These are phyloP conservation scores for Diloba caeruleocephala DNA, from an alignment of 2,888 invertebrate genomes.

Conservation along the genomic window DNA sequence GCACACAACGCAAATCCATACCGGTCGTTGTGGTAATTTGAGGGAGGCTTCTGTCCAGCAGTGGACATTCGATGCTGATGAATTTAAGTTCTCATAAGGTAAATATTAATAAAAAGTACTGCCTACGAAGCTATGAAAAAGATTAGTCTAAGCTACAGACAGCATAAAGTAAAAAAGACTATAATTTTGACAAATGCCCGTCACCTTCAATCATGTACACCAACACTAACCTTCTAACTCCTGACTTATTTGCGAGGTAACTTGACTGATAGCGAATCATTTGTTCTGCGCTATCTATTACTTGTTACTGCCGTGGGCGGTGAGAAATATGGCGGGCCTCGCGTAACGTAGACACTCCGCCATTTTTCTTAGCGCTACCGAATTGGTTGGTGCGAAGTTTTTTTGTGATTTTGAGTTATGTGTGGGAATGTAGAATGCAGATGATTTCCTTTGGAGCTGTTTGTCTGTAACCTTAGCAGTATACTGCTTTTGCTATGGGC, in stretches of 20 bases:
- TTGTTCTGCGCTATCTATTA: constrained; percentile 59
- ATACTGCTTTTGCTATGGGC: too few species aligned
- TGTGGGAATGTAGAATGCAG: neutral
- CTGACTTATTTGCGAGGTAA: constrained; percentile 51
- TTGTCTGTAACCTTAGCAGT: too few species aligned
- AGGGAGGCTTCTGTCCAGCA: too few species aligned
- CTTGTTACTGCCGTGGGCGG: constrained; percentile 57
- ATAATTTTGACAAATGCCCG: neutral
- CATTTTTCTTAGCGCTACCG: constrained; percentile 50
- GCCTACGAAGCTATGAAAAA: too few species aligned
- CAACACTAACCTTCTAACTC: neutral
- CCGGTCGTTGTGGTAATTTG: too few species aligned
- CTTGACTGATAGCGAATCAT: constrained; percentile 63
- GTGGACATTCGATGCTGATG: too few species aligned
- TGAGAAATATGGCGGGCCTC: constrained; percentile 60
- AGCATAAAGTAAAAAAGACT: too few species aligned
- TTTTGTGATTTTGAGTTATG: constrained; percentile 33
- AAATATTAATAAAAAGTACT: too few species aligned
- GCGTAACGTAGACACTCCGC: constrained; percentile 35
- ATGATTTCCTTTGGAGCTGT: neutral
- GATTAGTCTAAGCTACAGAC: too few species aligned
- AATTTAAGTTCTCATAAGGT: too few species aligned
- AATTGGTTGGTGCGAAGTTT: constrained; percentile 21
- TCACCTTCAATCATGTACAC: neutral
- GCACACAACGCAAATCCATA: too few species aligned